These are phyloP conservation scores for Sardinella longiceps DNA, from an alignment of 2,797 vertebrate species.

Conservation along the genomic window DNA sequence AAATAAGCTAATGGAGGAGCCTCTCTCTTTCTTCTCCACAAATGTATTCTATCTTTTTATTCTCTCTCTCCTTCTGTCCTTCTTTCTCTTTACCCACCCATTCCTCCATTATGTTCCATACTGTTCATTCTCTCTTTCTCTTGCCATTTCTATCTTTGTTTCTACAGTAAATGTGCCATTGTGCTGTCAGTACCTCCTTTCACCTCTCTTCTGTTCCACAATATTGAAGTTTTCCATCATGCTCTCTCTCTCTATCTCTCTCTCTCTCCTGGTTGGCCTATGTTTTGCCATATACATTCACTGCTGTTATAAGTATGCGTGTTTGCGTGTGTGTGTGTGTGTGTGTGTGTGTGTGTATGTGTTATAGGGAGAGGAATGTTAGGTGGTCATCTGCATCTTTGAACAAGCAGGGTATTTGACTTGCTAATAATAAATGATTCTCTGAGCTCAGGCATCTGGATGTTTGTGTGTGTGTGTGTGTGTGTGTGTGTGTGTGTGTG, in stretches of 20 bases:
- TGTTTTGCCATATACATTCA: no score
- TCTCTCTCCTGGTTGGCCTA: no score
- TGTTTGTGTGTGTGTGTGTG: constrained; percentile 10
- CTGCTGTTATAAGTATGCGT: no score
- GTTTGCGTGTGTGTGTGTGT: not conserved
- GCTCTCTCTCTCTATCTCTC: not conserved
- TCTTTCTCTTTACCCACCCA: not conserved
- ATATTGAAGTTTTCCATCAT: not conserved
- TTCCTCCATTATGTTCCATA: not conserved
- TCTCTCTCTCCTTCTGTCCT: not conserved
- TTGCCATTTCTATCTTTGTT: no score
- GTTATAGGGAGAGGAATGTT: not conserved
- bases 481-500: constrained; percentile 26
- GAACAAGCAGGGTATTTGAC: not conserved
- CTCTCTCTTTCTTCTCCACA: not conserved
- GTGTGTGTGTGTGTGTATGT: not conserved
- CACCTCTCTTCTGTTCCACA: constrained; percentile 20
- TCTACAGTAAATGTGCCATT: not conserved
- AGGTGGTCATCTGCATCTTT: not conserved
- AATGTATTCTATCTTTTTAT: not conserved
- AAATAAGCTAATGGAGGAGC: not conserved
- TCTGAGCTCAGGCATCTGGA: not conserved
- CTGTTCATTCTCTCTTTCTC: constrained; percentile 14
- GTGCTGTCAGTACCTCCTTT: constrained; percentile 9
- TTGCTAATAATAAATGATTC: not conserved